A percentile compares a stretch with the other conserved stretches of the same genome.
These are phyloP conservation scores for Pandemis cinnamomeana DNA, from an alignment of 2,888 invertebrate genomes.

Conservation along the genomic window DNA sequence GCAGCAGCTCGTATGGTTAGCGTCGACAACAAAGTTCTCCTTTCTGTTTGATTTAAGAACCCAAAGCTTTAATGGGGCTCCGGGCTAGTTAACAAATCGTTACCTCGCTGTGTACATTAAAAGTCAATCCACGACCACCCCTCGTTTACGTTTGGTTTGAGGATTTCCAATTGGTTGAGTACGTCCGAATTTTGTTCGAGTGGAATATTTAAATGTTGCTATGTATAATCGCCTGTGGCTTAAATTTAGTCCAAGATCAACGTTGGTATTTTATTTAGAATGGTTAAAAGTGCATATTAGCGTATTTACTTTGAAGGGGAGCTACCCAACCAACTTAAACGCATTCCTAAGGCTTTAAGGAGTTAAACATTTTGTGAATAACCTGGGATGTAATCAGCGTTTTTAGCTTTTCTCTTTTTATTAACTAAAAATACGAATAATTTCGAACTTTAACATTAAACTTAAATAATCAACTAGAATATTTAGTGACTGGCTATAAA, in stretches of 20 bases:
- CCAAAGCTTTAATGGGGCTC: conserved; percentile 43
- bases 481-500: no score
- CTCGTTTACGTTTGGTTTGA: conserved; percentile 20
- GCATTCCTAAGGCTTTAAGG: no score
- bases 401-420: no score
- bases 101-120: conserved; percentile 44
- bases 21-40: conserved; percentile 54
- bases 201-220: not conserved
- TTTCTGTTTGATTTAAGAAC: conserved; percentile 60
- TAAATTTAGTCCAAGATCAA: not conserved
- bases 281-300: no score
- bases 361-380: no score
- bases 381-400: no score
- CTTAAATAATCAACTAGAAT: no score
- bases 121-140: conserved; percentile 41
- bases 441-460: no score
- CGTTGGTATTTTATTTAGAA: no score
- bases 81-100: conserved; percentile 53
- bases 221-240: not conserved
- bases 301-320: no score
- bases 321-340: no score
- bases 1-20: conserved; percentile 46
- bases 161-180: conserved; percentile 7
- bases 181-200: not conserved
- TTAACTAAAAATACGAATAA: no score